These are phyloP conservation scores for Melitaea cinxia DNA, from an alignment of 1,140 invertebrate species.

Conservation along the genomic window DNA sequence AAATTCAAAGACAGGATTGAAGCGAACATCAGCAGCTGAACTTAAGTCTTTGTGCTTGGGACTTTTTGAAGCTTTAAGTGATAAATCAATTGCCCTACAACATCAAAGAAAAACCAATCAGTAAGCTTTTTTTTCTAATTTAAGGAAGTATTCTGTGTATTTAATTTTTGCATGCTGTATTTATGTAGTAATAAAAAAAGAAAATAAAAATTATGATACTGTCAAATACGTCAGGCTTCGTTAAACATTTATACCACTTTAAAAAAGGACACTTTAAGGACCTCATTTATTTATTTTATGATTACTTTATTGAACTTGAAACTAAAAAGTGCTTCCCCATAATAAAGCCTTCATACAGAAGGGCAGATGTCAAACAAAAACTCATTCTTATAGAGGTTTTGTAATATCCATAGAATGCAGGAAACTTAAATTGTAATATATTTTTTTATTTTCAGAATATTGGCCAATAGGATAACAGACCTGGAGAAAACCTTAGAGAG, in stretches of 20 bases:
- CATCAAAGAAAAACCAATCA: slow-evolving; percentile 92
- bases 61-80: slow-evolving; percentile 90
- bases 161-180: too few relatives aligned
- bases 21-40: slow-evolving; percentile 88
- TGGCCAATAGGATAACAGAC: slow-evolving; percentile 76
- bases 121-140: slow-evolving; percentile 47
- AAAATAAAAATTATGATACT: too few relatives aligned
- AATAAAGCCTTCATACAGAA: too few relatives aligned
- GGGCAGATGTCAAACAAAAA: too few relatives aligned
- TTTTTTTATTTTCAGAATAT: slow-evolving; percentile 54
- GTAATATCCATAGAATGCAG: not conserved
- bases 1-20: slow-evolving; percentile 83
- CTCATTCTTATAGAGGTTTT: too few relatives aligned
- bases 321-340: too few relatives aligned
- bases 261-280: too few relatives aligned
- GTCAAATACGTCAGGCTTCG: too few relatives aligned
- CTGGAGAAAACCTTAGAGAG: slow-evolving; percentile 76
- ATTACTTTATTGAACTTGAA: too few relatives aligned
- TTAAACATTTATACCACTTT: too few relatives aligned
- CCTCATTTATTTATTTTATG: too few relatives aligned
- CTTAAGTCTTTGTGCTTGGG: slow-evolving; percentile 89
- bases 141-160: not conserved
- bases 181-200: too few relatives aligned
- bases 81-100: slow-evolving; percentile 90
- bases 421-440: not conserved